These are phyloP conservation scores for Anarhynchus alexandrinus DNA, from an alignment of 2,113 vertebrate species.

Conservation along the genomic window DNA sequence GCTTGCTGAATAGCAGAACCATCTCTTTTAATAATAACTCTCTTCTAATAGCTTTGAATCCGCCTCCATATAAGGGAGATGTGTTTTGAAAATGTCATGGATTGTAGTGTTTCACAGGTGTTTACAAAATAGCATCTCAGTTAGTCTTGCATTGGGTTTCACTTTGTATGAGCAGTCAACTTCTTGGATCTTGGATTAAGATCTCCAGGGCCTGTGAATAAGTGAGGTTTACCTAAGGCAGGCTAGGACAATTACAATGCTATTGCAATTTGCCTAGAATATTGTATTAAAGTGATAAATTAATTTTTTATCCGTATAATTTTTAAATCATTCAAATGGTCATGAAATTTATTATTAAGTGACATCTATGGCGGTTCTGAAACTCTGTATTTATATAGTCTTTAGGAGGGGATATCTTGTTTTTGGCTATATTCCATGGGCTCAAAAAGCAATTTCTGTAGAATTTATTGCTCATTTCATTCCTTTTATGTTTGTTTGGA, in stretches of 20 bases:
- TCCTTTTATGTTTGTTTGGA: not conserved
- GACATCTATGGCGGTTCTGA: not conserved
- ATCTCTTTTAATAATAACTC: no score
- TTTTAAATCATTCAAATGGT: not conserved
- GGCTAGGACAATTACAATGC: not conserved
- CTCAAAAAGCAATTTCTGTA: not conserved
- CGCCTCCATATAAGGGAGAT: accelerated
- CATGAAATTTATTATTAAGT: not conserved
- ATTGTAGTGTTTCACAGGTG: not conserved
- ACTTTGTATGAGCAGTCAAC: not conserved
- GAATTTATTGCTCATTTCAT: not conserved
- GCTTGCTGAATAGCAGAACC: not conserved
- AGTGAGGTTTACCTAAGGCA: not conserved
- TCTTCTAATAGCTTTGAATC: not conserved
- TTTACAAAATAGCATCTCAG: not conserved
- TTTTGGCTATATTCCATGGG: not conserved
- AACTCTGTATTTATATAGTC: not conserved
- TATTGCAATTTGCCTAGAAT: not conserved
- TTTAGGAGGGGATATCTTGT: not conserved
- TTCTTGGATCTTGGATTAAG: not conserved
- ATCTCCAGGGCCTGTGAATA: not conserved
- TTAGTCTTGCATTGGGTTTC: not conserved
- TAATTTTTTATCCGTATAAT: not conserved
- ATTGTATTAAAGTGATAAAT: not conserved
- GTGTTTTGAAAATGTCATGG: not conserved